These are phyloP conservation scores for Salticus scenicus DNA, from an alignment of 2,888 invertebrate genomes.

Conservation along the genomic window DNA sequence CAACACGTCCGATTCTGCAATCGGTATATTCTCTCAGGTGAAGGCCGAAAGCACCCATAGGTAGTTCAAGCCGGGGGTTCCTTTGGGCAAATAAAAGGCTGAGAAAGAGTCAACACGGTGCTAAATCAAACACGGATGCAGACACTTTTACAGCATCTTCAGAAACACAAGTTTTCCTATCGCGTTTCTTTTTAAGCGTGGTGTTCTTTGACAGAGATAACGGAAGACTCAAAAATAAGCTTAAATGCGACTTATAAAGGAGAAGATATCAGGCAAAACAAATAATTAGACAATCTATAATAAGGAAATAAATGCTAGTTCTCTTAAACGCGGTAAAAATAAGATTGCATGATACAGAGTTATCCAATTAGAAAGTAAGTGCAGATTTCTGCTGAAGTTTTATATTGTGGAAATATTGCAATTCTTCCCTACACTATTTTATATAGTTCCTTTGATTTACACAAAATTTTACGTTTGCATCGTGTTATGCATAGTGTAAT, in stretches of 20 bases:
- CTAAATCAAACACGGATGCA: conserved; percentile 68
- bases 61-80: conserved; percentile 22
- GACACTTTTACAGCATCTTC: conserved; percentile 58
- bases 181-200: not conserved
- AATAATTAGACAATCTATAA: too few relatives aligned
- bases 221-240: not conserved
- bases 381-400: too few relatives aligned
- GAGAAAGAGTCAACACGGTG: conserved; percentile 54
- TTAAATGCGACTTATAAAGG: not conserved
- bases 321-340: too few relatives aligned
- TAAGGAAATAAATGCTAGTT: too few relatives aligned
- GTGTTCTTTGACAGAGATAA: not conserved
- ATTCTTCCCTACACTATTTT: too few relatives aligned
- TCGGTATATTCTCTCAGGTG: not conserved
- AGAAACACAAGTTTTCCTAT: not conserved
- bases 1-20: not conserved
- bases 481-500: too few relatives aligned
- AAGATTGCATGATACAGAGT: too few relatives aligned
- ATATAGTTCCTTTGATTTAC: too few relatives aligned
- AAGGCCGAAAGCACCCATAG: not conserved
- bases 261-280: not conserved
- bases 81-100: conserved; percentile 58
- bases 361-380: too few relatives aligned
- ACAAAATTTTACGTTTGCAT: too few relatives aligned
- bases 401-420: too few relatives aligned